Base-by-base conservation (phyloP, 2,888 invertebrate species). In the Orthonevra nobilis region DNA sequence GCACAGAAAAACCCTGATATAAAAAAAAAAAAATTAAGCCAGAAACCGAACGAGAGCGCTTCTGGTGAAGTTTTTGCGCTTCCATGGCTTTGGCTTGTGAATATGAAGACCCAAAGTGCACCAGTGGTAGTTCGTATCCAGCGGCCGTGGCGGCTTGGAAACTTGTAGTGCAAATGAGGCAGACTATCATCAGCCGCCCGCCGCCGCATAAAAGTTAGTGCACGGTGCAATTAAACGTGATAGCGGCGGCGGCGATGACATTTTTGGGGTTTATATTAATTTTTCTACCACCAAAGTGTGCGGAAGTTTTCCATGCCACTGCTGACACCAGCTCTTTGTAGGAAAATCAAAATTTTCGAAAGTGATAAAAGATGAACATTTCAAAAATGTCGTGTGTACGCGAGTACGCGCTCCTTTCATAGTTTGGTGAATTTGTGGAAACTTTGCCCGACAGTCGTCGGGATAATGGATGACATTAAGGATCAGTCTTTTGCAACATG, bases 331-430 rank as follows among this genome's bases (percentile, higher is more conserved):
- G 46, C 19, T 19, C 58, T 28, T 19, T 28, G 12, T 34, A 19
- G 30, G 34, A 10, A 60, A 72, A 77, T 77, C 77, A 77, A 72
- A 60, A 66, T 72, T 77, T 66, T 77, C 58, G 64, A 77, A 77
- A 77, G 77, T 77, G 77, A 77, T 64, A 72, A 77, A 48, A 70
- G 77, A 46, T 44, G 64, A 60, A 60, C 38, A 77, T 77, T 77
- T 77, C 64, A 77, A 77, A 77, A 77, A 77, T 77, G 77, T 61
- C n/a, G n/a, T n/a, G n/a, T n/a, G n/a, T n/a, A n/a, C n/a, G n/a
- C n/a, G n/a, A n/a, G 52, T 32, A 40, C 64, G 32, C 60, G 66
- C 60, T 40, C 64, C 64, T 58, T 40, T 66, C 46, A 70, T 77
- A 64, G 69, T 77, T 75, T 14, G 28, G 40, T 44, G 28, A 75